These are phyloP conservation scores for Geodia barretti DNA, from an alignment of 37 sponge, comb jelly and placozoan species.

Conservation along the genomic window DNA sequence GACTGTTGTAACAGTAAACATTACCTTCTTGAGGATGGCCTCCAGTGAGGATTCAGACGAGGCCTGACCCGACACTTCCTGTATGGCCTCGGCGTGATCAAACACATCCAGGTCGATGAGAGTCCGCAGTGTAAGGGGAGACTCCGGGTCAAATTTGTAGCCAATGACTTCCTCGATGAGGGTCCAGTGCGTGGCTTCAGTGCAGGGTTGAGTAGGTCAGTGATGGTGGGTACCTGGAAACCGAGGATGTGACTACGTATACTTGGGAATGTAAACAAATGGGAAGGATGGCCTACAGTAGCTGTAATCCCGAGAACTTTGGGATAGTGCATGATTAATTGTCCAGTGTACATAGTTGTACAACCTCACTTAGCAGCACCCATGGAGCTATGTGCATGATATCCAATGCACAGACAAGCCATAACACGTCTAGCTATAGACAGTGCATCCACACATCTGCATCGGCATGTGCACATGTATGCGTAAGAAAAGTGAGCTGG, in stretches of 20 bases:
- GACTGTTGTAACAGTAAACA: background rate
- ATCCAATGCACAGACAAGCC: background rate
- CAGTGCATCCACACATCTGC: background rate
- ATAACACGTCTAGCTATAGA: background rate
- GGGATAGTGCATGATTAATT: too few relatives aligned
- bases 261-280: too few relatives aligned
- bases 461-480: background rate
- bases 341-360: too few relatives aligned
- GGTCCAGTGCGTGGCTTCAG: conserved; percentile 95
- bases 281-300: background rate
- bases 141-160: conserved; percentile 84
- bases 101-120: conserved; percentile 84
- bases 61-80: conserved; percentile 96
- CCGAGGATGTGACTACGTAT: background rate
- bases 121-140: conserved; percentile 60
- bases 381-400: too few relatives aligned
- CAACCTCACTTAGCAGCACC: too few relatives aligned
- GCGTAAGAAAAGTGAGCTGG: background rate
- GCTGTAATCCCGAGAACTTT: background rate
- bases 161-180: conserved; percentile 82
- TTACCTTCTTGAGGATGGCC: conserved; percentile 88
- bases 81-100: conserved; percentile 84
- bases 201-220: conserved; percentile 89
- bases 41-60: conserved; percentile 96
- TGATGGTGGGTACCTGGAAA: conserved; percentile 77